These are phyloP conservation scores for Carcina quercana DNA, from an alignment of 2,888 invertebrate genomes.

Conservation along the genomic window DNA sequence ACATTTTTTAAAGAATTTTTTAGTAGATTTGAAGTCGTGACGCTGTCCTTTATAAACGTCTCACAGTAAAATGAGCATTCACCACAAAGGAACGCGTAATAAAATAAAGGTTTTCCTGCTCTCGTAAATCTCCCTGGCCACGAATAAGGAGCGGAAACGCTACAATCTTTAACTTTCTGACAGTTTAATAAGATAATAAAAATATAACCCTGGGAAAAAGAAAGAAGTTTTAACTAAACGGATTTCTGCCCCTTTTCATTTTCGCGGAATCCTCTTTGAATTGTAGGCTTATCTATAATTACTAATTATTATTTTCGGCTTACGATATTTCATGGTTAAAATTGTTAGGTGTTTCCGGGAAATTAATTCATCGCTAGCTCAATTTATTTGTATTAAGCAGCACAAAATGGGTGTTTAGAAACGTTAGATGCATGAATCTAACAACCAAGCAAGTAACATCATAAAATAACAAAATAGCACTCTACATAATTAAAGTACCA, in stretches of 20 bases:
- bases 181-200: constrained; percentile 71
- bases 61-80: constrained; percentile 30
- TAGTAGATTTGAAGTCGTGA: constrained; percentile 5
- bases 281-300: constrained; percentile 9
- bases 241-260: constrained; percentile 27
- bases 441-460: neutral
- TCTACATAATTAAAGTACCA: neutral
- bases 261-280: constrained; percentile 20
- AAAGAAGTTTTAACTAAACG: constrained; percentile 30
- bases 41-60: constrained; percentile 7
- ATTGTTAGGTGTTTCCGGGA: no score
- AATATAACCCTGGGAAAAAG: constrained; percentile 50
- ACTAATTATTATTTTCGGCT: no score
- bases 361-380: neutral
- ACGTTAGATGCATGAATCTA: neutral
- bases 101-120: constrained; percentile 51
- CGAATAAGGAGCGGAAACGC: constrained; percentile 56
- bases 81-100: constrained; percentile 49
- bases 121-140: constrained; percentile 53
- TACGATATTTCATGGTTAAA: no score
- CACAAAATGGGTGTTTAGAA: neutral
- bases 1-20: no score
- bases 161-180: constrained; percentile 68
- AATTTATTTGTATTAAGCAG: neutral
- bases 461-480: neutral